phyloP scores from a whole-genome alignment of 2,888 invertebrate species.

The Hirtodrosophila cameraria region DNA sequence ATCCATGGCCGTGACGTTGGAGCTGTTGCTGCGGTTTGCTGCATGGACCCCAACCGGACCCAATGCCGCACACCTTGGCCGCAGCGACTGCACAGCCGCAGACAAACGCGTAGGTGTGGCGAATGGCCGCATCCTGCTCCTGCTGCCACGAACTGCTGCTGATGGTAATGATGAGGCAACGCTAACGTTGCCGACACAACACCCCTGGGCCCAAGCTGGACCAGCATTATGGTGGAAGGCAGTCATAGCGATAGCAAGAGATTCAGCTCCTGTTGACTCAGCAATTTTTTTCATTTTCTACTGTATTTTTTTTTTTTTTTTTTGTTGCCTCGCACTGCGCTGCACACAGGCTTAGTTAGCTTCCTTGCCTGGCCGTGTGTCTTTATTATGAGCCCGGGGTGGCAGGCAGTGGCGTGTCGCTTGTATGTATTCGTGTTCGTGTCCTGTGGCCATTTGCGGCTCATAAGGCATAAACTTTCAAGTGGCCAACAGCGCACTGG shows the following conservation, averaged over 20 bases:
- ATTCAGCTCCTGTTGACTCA: constrained; percentile 65
- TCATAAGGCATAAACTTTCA: constrained; percentile 80
- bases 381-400: constrained; percentile 61
- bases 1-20: constrained; percentile 27
- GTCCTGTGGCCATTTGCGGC: constrained; percentile 76
- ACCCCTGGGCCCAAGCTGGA: constrained; percentile 40
- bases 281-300: constrained; percentile 54
- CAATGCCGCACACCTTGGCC: constrained; percentile 66
- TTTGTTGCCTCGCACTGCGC: constrained; percentile 24
- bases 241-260: constrained; percentile 16
- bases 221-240: constrained; percentile 44
- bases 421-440: constrained; percentile 52
- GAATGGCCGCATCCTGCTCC: constrained; percentile 17
- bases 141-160: constrained; percentile 16
- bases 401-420: constrained; percentile 11
- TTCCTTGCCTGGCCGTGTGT: constrained; percentile 57
- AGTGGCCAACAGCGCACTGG: constrained; percentile 67
- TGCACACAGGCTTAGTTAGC: constrained; percentile 60
- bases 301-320: constrained; percentile 10
- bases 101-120: constrained; percentile 73
- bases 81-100: constrained; percentile 65
- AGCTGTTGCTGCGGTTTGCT: constrained; percentile 40
- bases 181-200: constrained; percentile 29
- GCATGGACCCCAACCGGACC: constrained; percentile 9
- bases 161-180: constrained; percentile 72